phyloP scores from a whole-genome alignment of 2,888 invertebrate genomes.

The Clostera curtula region DNA sequence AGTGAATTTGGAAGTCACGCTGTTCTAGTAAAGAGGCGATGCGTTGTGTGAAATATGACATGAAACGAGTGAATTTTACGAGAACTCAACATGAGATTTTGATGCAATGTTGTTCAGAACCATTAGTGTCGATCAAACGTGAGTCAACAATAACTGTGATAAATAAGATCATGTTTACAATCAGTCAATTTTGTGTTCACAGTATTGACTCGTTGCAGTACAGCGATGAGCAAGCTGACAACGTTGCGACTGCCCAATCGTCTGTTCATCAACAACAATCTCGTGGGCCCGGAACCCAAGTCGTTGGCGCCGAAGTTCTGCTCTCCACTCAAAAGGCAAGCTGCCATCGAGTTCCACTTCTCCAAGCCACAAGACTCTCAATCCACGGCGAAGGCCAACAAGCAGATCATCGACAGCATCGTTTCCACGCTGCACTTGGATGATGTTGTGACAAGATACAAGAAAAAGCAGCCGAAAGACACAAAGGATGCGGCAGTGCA shows the following conservation, averaged over 20 bases:
- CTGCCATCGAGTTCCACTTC: conserved; percentile 48
- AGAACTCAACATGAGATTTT: too few species aligned
- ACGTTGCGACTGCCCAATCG: conserved; percentile 48
- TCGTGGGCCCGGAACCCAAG: conserved; percentile 35
- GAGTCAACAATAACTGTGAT: too few species aligned
- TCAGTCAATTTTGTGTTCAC: conserved; percentile 43
- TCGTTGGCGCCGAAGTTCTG: conserved; percentile 43
- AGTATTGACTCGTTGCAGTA: conserved; percentile 59
- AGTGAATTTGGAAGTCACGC: too few species aligned
- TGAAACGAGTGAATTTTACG: too few species aligned
- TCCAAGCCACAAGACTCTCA: conserved; percentile 36
- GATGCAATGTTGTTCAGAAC: too few species aligned
- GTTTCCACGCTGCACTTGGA: conserved; percentile 46
- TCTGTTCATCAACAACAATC: conserved; percentile 41
- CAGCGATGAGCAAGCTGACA: conserved; percentile 44
- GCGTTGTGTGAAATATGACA: too few species aligned
- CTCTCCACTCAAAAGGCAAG: conserved; percentile 61
- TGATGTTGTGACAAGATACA: conserved; percentile 41
- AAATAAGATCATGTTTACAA: conserved; percentile 13
- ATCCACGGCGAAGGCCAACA: conserved; percentile 43
- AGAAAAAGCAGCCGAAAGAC: conserved; percentile 38
- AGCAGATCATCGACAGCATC: conserved; percentile 54
- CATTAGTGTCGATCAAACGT: too few species aligned
- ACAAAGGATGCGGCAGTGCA: conserved; percentile 56
- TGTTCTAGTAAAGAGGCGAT: too few species aligned